Base-by-base conservation (phyloP, 2,113 vertebrate species). In the Ginglymostoma cirratum region DNA sequence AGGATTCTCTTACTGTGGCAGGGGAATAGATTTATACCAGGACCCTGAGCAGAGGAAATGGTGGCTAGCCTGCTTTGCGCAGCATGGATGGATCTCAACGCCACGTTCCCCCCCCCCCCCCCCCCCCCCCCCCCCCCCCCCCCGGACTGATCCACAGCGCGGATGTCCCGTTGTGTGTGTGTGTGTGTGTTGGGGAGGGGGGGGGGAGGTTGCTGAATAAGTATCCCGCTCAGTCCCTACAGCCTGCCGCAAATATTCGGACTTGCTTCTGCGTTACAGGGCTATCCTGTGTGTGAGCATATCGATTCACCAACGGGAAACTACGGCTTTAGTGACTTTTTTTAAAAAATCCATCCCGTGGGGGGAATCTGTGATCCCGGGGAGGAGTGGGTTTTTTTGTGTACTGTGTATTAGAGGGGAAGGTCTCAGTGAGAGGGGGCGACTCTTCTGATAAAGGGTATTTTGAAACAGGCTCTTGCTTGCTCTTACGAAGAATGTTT, bases 41-140 rank as follows among this genome's bases (percentile, higher is more conserved):
- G 27, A 30, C 0, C 5, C 70, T 30, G 24, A 10, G 7, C 27
- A 24, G 7, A 30, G 24, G 7, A 30, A 1, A 72, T 30, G 0
- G 70, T 72, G 24, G 23, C 23, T 27, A 7, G 6, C 24, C 70
- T 27, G 27, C 24, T 27, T 24, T 5, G 2, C 69, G 23, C 55
- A 12, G 55, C 55, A 12, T 61, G 55, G 55, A 61, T 61, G 48
- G 48, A 48, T 48, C 55, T 10, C 55, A 48, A 2, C 7, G 0
- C 0, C 55, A 8, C 55, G 0, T 0, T 1, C 55, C 55, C 1
- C 0, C 12, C 55, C 55, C 55, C 55, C 0, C 0, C 55, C 55
- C 55, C 6, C 55, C 6, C 55, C 55, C 55, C 0, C 0, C 8
- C 55, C 55, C 5, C 55, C 5, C 55, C 55, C 55, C 5, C 2